These are phyloP conservation scores for Catajapyx aquilonaris DNA, from an alignment of 1,140 invertebrate species.

Conservation along the genomic window DNA sequence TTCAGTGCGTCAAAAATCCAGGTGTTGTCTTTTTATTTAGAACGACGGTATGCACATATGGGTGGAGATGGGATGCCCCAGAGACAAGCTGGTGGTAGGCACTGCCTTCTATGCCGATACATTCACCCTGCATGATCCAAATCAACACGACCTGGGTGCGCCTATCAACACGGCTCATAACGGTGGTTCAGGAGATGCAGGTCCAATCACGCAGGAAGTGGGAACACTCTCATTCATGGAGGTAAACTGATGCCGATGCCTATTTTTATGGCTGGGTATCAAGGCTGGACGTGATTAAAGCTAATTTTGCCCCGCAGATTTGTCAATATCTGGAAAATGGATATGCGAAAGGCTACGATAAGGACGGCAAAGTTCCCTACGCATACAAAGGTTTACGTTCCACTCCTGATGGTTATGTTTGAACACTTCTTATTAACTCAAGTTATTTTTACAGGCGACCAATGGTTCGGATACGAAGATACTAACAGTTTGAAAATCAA, in stretches of 20 bases:
- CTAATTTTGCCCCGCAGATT: not conserved
- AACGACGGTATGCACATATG: conserved; percentile 16
- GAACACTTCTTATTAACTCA: too few species aligned
- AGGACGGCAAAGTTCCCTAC: conserved; percentile 17
- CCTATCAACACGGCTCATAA: conserved; percentile 6
- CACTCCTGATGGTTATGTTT: too few species aligned
- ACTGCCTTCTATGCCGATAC: conserved; percentile 21
- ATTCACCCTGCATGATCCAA: conserved; percentile 17
- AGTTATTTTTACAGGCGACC: too few species aligned
- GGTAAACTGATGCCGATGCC: not conserved
- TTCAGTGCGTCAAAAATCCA: not conserved
- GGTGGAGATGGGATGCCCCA: conserved; percentile 18
- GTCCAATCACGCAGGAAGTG: not conserved
- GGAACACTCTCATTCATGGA: not conserved
- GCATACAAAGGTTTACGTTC: conserved; percentile 24
- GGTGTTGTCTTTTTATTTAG: conserved; percentile 7
- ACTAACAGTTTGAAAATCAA: conserved; percentile 19
- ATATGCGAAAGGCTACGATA: conserved; percentile 10
- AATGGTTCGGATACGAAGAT: conserved; percentile 31
- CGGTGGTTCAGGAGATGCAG: not conserved
- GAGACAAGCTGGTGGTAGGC: conserved; percentile 22
- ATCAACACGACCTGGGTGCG: conserved; percentile 12
- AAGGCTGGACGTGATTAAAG: not conserved
- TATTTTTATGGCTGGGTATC: not conserved
- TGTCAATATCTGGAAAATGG: not conserved